phyloP scores from a whole-genome alignment of 2,888 invertebrate species.

The Calliphora vomitoria region DNA sequence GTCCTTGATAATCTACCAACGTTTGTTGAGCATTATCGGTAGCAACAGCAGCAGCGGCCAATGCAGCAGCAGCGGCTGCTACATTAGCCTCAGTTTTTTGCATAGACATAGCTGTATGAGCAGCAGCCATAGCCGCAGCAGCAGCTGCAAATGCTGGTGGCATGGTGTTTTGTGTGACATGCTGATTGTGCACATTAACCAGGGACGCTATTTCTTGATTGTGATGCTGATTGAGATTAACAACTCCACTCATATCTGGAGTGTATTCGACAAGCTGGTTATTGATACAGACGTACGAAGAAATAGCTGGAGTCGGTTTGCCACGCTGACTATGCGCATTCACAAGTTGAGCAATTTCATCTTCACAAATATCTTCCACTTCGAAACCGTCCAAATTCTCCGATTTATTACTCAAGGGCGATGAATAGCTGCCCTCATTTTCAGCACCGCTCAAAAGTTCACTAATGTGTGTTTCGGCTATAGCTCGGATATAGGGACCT shows the following conservation, averaged over 20 bases:
- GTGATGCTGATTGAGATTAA: background rate
- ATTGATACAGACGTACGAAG: slow-evolving; percentile 88
- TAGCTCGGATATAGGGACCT: slow-evolving; percentile 85
- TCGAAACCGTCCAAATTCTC: slow-evolving; percentile 98
- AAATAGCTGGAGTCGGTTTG: slow-evolving; percentile 86
- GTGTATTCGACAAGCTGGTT: slow-evolving; percentile 32
- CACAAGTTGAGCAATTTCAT: slow-evolving; percentile 91
- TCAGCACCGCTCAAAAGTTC: slow-evolving; percentile 87
- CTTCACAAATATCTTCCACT: slow-evolving; percentile 95
- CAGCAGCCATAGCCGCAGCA: slow-evolving; percentile 81
- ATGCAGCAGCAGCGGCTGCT: slow-evolving; percentile 80
- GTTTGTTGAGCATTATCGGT: slow-evolving; percentile 80
- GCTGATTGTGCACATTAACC: slow-evolving; percentile 86
- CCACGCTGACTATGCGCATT: slow-evolving; percentile 84
- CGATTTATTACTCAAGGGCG: slow-evolving; percentile 95
- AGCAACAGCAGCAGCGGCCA: slow-evolving; percentile 80
- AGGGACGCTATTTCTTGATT: slow-evolving; percentile 89
- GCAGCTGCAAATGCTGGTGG: slow-evolving; percentile 82
- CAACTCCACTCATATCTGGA: background rate
- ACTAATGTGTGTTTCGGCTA: slow-evolving; percentile 83
- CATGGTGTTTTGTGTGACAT: slow-evolving; percentile 82
- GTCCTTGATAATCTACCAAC: slow-evolving; percentile 74
- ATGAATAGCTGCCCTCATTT: slow-evolving; percentile 96
- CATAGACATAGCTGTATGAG: slow-evolving; percentile 81
- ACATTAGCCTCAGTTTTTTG: slow-evolving; percentile 80